Conservation (phyloP, 2,888 invertebrate species). For the Drosophila stalkeri region DNA sequence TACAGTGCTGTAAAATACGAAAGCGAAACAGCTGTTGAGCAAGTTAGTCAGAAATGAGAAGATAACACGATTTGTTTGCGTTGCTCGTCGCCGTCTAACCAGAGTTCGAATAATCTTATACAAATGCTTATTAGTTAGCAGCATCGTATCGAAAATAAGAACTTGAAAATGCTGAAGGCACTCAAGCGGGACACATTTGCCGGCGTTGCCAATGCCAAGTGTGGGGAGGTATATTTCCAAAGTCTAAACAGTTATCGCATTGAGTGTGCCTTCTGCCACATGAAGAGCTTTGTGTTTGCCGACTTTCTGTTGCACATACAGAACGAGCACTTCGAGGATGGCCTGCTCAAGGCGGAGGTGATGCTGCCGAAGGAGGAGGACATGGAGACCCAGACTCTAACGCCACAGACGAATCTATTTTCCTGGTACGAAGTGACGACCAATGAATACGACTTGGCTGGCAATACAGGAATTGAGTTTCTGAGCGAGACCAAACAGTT, state of each 20-base stretch:
- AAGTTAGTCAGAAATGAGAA: slow-evolving; percentile 33
- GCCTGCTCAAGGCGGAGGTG: slow-evolving; percentile 59
- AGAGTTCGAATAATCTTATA: slow-evolving; percentile 6
- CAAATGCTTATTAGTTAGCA: slow-evolving; percentile 50
- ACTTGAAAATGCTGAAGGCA: slow-evolving; percentile 61
- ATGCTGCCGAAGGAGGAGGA: slow-evolving; percentile 48
- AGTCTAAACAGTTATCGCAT: slow-evolving; percentile 72
- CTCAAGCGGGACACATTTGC: slow-evolving; percentile 64
- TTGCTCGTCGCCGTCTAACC: slow-evolving; percentile 24
- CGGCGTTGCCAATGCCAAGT: slow-evolving; percentile 69
- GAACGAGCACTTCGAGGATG: slow-evolving; percentile 77
- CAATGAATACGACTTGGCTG: slow-evolving; percentile 15
- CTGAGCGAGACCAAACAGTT: slow-evolving; percentile 16
- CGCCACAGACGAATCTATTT: slow-evolving; percentile 50
- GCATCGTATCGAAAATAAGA: background rate
- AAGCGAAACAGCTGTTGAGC: slow-evolving; percentile 51
- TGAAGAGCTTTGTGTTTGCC: slow-evolving; percentile 76
- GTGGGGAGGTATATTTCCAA: slow-evolving; percentile 81
- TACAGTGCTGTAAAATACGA: slow-evolving; percentile 42
- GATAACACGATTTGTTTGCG: slow-evolving; percentile 50
- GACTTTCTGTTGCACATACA: slow-evolving; percentile 77
- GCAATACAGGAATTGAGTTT: slow-evolving; percentile 31
- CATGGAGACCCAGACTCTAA: slow-evolving; percentile 16
- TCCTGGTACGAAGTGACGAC: slow-evolving; percentile 57
- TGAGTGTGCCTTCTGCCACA: slow-evolving; percentile 73